Conservation (phyloP, 2,888 invertebrate genomes). For the Helobdella robusta region DNA sequence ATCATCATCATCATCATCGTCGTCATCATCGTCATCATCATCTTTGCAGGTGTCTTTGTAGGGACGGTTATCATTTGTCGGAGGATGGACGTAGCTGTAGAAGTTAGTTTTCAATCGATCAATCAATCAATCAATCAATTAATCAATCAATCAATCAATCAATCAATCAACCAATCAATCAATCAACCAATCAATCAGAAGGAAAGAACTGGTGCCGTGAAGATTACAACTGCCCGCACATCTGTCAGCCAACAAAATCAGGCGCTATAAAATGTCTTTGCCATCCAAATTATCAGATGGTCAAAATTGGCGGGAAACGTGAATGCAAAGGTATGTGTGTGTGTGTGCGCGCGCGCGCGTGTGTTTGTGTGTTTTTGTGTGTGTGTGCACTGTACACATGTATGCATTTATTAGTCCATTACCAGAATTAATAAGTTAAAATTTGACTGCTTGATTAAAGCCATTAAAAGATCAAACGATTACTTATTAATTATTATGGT, state of each 20-base stretch:
- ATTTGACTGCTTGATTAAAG: too few relatives aligned
- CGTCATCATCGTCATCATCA: slow-evolving; percentile 10
- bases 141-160: too few relatives aligned
- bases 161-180: too few relatives aligned
- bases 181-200: too few relatives aligned
- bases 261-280: slow-evolving; percentile 19
- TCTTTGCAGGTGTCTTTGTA: slow-evolving; percentile 52
- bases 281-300: background rate
- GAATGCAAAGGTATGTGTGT: slow-evolving; percentile 14
- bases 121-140: too few relatives aligned
- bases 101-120: background rate
- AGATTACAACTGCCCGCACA: background rate
- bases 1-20: slow-evolving; percentile 3
- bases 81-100: slow-evolving; percentile 26
- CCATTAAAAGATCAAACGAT: too few relatives aligned
- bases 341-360: too few relatives aligned
- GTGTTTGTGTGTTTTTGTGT: background rate
- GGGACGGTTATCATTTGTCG: slow-evolving; percentile 60
- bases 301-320: background rate
- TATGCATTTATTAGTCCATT: too few relatives aligned
- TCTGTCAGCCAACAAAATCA: background rate
- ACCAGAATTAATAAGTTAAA: too few relatives aligned
- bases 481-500: background rate
- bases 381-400: too few relatives aligned
- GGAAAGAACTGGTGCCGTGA: slow-evolving; percentile 18